Percentiles rank a stretch among this genome's conserved stretches.
Conservation (phyloP, 2,113 vertebrate genomes). For the Centropus unirufus region DNA sequence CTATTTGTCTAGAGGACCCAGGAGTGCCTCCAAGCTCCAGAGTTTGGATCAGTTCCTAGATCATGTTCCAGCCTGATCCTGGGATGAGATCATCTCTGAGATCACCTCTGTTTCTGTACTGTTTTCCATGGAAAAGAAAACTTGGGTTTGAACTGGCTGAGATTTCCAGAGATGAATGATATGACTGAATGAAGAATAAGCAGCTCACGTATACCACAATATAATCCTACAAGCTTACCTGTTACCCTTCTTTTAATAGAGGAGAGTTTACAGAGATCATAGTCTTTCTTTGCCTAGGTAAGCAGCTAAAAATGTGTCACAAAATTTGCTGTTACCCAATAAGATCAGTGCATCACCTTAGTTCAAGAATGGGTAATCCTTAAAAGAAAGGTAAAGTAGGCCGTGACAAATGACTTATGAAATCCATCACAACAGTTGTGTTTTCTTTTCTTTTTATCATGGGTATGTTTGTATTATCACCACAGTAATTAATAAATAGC, state of each 20-base stretch:
- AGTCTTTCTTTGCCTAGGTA: not conserved
- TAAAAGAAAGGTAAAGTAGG: not conserved
- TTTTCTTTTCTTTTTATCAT: not conserved
- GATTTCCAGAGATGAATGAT: not conserved
- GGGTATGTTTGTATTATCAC: not conserved
- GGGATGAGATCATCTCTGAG: conserved; percentile 14
- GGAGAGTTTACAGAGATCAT: not conserved
- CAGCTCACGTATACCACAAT: not conserved
- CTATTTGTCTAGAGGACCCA: not conserved
- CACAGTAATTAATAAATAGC: not conserved
- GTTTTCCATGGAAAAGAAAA: not conserved
- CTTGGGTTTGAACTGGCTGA: not conserved
- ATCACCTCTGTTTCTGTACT: not conserved
- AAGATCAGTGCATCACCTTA: not conserved
- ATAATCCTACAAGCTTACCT: not conserved
- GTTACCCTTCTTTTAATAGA: not conserved
- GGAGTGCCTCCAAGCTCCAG: not conserved
- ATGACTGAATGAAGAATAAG: not conserved
- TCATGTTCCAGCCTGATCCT: not conserved
- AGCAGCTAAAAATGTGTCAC: not conserved
- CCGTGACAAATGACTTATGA: not conserved
- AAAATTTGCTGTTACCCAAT: not conserved
- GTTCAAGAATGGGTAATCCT: not conserved
- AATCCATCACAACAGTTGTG: not conserved
- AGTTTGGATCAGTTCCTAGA: not conserved